phyloP scores from a whole-genome alignment of 2,113 vertebrate genomes.

The Rhadina sibilatrix region DNA sequence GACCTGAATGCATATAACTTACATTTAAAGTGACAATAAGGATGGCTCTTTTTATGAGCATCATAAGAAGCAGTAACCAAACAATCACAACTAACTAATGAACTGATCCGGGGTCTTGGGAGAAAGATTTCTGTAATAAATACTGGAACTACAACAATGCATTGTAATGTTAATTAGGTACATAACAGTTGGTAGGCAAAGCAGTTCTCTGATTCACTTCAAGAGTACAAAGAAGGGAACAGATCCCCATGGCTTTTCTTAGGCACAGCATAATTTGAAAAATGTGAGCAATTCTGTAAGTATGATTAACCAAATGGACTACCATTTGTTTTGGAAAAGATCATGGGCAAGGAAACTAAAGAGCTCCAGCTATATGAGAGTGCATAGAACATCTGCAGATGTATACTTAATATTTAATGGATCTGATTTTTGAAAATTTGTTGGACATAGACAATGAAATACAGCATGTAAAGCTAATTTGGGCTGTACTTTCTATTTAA shows the following conservation, averaged over 20 bases:
- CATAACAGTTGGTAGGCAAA: conserved; percentile 1
- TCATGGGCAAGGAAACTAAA: background rate
- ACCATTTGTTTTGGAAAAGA: background rate
- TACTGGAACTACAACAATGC: background rate
- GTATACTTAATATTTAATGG: background rate
- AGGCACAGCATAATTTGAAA: background rate
- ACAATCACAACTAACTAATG: background rate
- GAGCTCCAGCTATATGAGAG: background rate
- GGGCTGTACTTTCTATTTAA: background rate
- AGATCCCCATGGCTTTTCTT: background rate
- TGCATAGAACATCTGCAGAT: background rate
- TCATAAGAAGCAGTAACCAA: background rate
- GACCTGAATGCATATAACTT: fast-evolving
- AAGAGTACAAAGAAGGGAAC: background rate
- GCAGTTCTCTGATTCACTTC: background rate
- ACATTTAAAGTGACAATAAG: background rate
- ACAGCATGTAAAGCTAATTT: background rate
- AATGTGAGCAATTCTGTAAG: background rate
- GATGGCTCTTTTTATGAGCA: background rate
- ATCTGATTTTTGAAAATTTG: background rate
- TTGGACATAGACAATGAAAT: background rate
- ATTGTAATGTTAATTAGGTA: conserved; percentile 23
- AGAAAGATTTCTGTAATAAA: background rate
- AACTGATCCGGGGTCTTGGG: background rate
- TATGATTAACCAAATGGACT: background rate